phyloP scores from a whole-genome alignment of 2,888 invertebrate species.

The Netelia inedita region DNA sequence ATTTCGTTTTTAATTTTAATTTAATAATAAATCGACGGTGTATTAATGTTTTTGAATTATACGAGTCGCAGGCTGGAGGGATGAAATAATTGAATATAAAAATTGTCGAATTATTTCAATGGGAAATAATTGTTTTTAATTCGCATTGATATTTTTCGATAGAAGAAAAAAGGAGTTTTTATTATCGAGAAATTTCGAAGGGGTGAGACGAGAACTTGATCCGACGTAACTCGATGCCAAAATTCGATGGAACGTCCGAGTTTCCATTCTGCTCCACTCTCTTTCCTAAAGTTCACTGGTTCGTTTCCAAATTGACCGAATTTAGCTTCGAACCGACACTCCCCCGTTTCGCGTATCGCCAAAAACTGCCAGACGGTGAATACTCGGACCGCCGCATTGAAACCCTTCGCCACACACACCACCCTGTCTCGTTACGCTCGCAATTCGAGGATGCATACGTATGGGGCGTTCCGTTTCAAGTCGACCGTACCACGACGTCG shows the following conservation, averaged over 20 bases:
- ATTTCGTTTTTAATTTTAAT: too few relatives aligned
- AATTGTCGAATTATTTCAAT: too few relatives aligned
- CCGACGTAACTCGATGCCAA: background rate
- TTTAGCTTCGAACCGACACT: slow-evolving; percentile 28
- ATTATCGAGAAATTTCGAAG: background rate
- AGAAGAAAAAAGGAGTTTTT: background rate
- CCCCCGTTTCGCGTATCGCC: slow-evolving; percentile 5
- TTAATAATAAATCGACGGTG: too few relatives aligned
- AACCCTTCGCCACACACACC: background rate
- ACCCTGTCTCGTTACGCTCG: background rate
- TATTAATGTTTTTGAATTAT: too few relatives aligned
- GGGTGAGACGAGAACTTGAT: background rate
- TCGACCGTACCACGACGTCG: background rate
- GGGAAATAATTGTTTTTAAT: too few relatives aligned
- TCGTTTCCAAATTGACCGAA: slow-evolving; percentile 49
- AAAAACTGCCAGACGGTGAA: slow-evolving; percentile 1
- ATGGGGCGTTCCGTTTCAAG: background rate
- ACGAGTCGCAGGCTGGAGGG: too few relatives aligned
- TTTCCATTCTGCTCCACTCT: background rate
- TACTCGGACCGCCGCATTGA: background rate
- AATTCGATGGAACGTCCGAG: slow-evolving; percentile 37
- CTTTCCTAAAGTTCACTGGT: background rate
- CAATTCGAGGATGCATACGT: background rate
- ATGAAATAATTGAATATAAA: too few relatives aligned
- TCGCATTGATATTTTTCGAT: too few relatives aligned